Percentiles rank a stretch among this genome's conserved stretches.
phyloP scores from a whole-genome alignment of 2,797 vertebrate species.

The Poecilia gillii region DNA sequence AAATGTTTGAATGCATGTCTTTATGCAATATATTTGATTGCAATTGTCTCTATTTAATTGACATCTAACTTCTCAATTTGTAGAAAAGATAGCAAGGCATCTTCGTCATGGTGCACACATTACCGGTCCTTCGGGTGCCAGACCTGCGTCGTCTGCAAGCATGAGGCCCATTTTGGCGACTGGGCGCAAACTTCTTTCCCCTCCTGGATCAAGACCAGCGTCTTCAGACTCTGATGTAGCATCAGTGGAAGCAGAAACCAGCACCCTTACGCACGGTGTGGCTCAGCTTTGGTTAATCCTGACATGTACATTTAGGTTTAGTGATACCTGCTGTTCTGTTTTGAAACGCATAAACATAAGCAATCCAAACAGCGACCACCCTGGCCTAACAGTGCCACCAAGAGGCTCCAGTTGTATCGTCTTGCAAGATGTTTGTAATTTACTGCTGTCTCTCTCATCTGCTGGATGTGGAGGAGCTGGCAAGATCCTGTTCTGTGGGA shows the following conservation, averaged over 20 bases:
- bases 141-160: conserved; percentile 47
- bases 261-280: conserved; percentile 90
- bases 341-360: background rate
- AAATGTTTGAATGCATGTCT: conserved; percentile 35
- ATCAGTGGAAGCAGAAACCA: conserved; percentile 78
- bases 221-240: conserved; percentile 61
- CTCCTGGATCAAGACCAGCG: conserved; percentile 66
- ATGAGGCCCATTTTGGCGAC: conserved; percentile 52
- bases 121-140: conserved; percentile 43
- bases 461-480: conserved; percentile 80
- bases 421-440: background rate
- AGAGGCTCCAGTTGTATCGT: conserved; percentile 33
- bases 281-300: background rate
- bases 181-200: conserved; percentile 31
- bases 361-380: background rate
- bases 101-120: conserved; percentile 45
- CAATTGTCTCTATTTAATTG: conserved; percentile 20
- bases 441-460: conserved; percentile 16
- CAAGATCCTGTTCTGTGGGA: conserved; percentile 89
- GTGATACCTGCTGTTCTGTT: background rate
- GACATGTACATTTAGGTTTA: conserved; percentile 3
- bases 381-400: conserved; percentile 60
- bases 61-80: conserved; percentile 26
- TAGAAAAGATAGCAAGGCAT: conserved; percentile 55
- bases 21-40: conserved; percentile 14